Conservation (phyloP, 2,888 invertebrate species). For the Andrena praecox region DNA sequence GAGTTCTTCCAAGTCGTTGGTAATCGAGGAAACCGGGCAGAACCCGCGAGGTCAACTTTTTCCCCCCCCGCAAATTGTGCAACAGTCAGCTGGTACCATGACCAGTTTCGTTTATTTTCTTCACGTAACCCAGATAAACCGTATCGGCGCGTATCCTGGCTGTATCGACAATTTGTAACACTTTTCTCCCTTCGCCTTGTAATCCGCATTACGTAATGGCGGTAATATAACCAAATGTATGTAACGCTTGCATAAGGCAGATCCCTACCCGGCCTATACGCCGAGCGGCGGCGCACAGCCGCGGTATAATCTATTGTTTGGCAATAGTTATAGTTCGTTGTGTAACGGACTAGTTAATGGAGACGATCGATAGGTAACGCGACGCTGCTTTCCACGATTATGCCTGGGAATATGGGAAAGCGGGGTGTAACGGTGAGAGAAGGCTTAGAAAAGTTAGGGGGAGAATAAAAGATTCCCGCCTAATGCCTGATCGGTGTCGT, state of each 20-base stretch:
- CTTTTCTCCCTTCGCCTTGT: slow-evolving; percentile 74
- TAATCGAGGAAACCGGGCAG: neutral
- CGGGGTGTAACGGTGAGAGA: neutral
- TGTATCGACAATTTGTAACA: slow-evolving; percentile 63
- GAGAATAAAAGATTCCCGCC: neutral
- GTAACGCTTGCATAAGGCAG: slow-evolving; percentile 83
- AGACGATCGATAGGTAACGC: slow-evolving; percentile 73
- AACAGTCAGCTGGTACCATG: slow-evolving; percentile 30
- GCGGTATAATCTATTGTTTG: slow-evolving; percentile 82
- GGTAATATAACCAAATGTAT: slow-evolving; percentile 84
- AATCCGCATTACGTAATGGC: slow-evolving; percentile 81
- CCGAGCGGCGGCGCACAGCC: slow-evolving; percentile 69
- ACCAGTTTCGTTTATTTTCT: slow-evolving; percentile 46
- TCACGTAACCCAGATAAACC: slow-evolving; percentile 38
- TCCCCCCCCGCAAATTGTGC: slow-evolving; percentile 48
- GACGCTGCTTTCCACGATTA: slow-evolving; percentile 36
- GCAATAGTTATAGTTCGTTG: slow-evolving; percentile 80
- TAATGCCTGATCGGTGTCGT: neutral
- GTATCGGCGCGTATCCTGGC: slow-evolving; percentile 41
- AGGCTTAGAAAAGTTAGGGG: neutral
- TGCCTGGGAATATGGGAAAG: slow-evolving; percentile 11
- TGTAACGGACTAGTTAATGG: slow-evolving; percentile 78
- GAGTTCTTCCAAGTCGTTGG: neutral
- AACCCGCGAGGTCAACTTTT: slow-evolving; percentile 33
- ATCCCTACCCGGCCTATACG: slow-evolving; percentile 74